Evolutionary conservation across 1,140 invertebrate species (phyloP).

Genomic region (Oncopeltus fasciatus): DNA sequence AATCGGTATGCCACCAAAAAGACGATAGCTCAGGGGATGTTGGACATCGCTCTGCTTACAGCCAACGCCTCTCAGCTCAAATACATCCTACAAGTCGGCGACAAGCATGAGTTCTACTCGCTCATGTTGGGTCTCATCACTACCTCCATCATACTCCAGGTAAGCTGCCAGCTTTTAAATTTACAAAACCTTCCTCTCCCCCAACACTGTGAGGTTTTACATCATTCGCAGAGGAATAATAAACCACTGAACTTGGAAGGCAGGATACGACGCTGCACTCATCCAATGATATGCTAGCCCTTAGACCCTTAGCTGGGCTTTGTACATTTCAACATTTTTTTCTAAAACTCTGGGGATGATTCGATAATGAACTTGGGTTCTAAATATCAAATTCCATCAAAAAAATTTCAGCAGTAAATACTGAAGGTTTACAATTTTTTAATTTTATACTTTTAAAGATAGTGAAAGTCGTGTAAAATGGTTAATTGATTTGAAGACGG

Average conservation of each 20-base stretch:
- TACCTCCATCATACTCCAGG: slow-evolving; percentile 75
- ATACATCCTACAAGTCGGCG: slow-evolving; percentile 66
- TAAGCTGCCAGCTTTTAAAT: slow-evolving; percentile 34
- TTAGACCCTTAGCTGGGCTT: no score
- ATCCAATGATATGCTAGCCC: no score
- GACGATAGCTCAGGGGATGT: slow-evolving; percentile 69
- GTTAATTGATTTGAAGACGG: no score
- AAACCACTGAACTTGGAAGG: neutral
- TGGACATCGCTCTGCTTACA: slow-evolving; percentile 62
- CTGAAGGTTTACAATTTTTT: no score
- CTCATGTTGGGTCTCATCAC: slow-evolving; percentile 66
- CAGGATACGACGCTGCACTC: neutral
- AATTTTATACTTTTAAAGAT: no score
- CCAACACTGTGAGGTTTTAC: neutral
- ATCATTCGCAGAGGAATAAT: neutral
- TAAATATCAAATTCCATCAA: no score
- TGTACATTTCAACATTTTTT: no score
- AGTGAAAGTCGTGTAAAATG: no score
- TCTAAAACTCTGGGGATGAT: no score
- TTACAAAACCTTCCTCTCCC: neutral
- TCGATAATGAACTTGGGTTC: no score
- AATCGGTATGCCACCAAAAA: slow-evolving; percentile 78
- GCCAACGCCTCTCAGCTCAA: slow-evolving; percentile 80
- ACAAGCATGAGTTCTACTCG: slow-evolving; percentile 68
- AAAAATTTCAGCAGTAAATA: no score